Conservation (phyloP, 2,113 vertebrate genomes). For the Cyprinus carpio region DNA sequence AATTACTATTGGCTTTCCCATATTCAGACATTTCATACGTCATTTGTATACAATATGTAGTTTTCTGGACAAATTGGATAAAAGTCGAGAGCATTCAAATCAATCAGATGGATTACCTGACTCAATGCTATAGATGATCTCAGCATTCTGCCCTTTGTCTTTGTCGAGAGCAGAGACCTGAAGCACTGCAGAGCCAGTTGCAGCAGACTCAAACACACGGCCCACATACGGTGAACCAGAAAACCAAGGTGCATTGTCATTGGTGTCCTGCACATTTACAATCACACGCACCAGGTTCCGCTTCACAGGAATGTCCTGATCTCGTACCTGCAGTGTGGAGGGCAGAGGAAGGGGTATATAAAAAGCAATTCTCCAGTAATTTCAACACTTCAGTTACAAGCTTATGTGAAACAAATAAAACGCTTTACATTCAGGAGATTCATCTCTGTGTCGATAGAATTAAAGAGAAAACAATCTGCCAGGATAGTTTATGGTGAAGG, state of each 20-base stretch:
- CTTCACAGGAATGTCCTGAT: constrained; percentile 96
- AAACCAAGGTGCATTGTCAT: constrained; percentile 95
- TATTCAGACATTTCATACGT: background rate
- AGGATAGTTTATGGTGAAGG: constrained; percentile 22
- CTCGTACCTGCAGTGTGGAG: constrained; percentile 84
- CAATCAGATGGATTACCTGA: constrained; percentile 80
- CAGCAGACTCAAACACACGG: constrained; percentile 89
- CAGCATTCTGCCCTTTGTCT: constrained; percentile 91
- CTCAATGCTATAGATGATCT: constrained; percentile 90
- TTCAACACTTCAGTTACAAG: background rate
- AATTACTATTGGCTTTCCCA: background rate
- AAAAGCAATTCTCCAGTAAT: background rate
- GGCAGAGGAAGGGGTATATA: background rate
- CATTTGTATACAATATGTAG: background rate
- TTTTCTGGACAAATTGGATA: background rate
- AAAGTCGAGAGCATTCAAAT: background rate
- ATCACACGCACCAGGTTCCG: constrained; percentile 90
- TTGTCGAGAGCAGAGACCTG: constrained; percentile 93
- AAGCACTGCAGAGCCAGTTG: constrained; percentile 86
- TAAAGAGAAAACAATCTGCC: background rate
- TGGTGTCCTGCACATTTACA: constrained; percentile 88
- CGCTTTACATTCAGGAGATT: constrained; percentile 14
- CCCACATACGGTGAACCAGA: constrained; percentile 86
- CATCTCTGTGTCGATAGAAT: background rate
- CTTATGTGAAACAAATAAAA: constrained; percentile 44